Percentiles rank a stretch among this genome's conserved stretches.
These are phyloP conservation scores for Probaryconus sp. DNA, from an alignment of 1,140 invertebrate genomes.

Conservation along the genomic window DNA sequence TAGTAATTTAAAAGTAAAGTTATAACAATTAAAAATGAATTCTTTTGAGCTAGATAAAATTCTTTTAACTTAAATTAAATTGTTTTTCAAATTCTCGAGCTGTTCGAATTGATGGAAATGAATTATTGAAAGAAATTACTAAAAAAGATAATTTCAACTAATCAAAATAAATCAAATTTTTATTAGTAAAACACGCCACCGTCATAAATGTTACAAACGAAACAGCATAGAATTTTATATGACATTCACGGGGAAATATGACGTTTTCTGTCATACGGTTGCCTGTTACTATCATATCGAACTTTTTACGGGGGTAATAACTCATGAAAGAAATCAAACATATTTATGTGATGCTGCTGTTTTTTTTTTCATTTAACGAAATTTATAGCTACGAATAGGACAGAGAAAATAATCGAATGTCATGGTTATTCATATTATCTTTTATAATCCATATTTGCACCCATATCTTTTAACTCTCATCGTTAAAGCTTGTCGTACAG, in stretches of 20 bases:
- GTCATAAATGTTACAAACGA: slow-evolving; percentile 29
- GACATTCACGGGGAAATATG: slow-evolving; percentile 3
- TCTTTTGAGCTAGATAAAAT: too few species aligned
- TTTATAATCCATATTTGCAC: too few species aligned
- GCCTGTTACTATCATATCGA: slow-evolving; percentile 11
- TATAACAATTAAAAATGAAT: too few species aligned
- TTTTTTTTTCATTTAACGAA: slow-evolving; percentile 35
- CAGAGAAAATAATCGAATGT: background rate
- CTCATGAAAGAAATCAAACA: slow-evolving; percentile 34
- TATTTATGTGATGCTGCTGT: slow-evolving; percentile 20
- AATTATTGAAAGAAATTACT: background rate
- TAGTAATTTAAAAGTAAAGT: too few species aligned
- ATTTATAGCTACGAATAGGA: slow-evolving; percentile 14
- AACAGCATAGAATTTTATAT: slow-evolving; percentile 26
- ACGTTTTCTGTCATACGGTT: slow-evolving; percentile 14
- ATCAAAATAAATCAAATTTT: slow-evolving; percentile 30
- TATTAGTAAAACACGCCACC: slow-evolving; percentile 13
- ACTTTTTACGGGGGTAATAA: slow-evolving; percentile 23
- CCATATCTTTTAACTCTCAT: too few species aligned
- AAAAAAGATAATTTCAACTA: background rate
- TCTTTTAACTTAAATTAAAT: too few species aligned
- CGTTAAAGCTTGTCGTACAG: too few species aligned
- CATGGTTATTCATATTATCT: slow-evolving; percentile 3
- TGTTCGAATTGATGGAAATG: too few species aligned
- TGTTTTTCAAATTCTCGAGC: too few species aligned